A percentile compares a stretch with the other conserved stretches of the same genome.
Conservation (phyloP, 1,140 invertebrate genomes). For the Leptonema lineaticorne region DNA sequence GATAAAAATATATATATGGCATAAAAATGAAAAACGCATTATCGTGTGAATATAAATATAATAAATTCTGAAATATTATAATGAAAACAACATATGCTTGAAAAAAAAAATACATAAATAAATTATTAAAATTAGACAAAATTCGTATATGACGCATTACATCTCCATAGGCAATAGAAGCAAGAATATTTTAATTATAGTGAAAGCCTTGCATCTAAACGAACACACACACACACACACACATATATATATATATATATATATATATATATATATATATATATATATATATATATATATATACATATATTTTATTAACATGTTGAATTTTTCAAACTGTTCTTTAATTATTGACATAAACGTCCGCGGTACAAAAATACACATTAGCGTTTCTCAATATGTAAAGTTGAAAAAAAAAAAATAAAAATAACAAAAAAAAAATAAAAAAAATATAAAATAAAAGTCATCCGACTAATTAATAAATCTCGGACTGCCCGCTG, state of each 20-base stretch:
- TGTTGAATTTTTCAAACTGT: neutral
- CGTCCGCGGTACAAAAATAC: too few relatives aligned
- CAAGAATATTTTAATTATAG: neutral
- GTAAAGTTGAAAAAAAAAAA: neutral
- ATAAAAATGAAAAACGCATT: too few relatives aligned
- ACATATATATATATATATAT: neutral
- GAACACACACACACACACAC: neutral
- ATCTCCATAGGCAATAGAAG: too few relatives aligned
- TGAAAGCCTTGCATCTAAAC: neutral
- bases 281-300: neutral
- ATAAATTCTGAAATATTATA: too few relatives aligned
- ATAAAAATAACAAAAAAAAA: neutral
- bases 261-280: neutral
- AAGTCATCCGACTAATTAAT: conserved; percentile 14
- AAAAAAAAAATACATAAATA: too few relatives aligned
- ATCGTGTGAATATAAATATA: too few relatives aligned
- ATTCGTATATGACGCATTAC: too few relatives aligned
- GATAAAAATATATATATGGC: too few relatives aligned
- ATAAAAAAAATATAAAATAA: neutral
- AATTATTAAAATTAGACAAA: too few relatives aligned
- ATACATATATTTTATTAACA: neutral
- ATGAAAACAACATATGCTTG: too few relatives aligned
- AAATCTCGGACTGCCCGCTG: conserved; percentile 10
- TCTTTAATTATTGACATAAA: conserved; percentile 20
- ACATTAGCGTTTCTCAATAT: too few relatives aligned